A percentile compares a stretch with the other conserved stretches of the same genome.
Evolutionary conservation across 1,140 invertebrate genomes (phyloP).

Genomic region (Saccostrea echinata): DNA sequence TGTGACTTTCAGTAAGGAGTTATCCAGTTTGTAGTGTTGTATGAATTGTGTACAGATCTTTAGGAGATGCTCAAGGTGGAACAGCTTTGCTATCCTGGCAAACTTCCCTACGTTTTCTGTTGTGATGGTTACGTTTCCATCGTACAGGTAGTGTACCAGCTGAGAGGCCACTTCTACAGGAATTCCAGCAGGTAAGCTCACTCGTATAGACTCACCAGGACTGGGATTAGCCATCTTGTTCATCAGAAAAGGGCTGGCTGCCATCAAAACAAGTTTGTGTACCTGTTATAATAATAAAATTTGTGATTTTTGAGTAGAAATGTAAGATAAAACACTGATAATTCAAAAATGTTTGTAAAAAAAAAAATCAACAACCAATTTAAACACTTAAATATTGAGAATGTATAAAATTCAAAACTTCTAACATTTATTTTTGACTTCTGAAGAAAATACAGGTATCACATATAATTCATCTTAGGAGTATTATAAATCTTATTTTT

Average conservation of each 20-base stretch:
- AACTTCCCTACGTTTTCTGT: slow-evolving; percentile 64
- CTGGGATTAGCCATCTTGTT: slow-evolving; percentile 55
- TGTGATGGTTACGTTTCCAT: slow-evolving; percentile 61
- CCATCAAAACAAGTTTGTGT: slow-evolving; percentile 69
- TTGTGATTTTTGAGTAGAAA: too few species aligned
- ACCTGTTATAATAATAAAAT: slow-evolving; percentile 52
- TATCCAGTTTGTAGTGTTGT: slow-evolving; percentile 40
- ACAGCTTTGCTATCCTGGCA: slow-evolving; percentile 61
- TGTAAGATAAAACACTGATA: too few species aligned
- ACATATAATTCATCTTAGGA: too few species aligned
- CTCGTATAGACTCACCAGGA: slow-evolving; percentile 45
- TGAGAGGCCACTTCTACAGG: slow-evolving; percentile 55
- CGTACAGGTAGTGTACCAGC: slow-evolving; percentile 62
- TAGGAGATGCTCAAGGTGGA: slow-evolving; percentile 49
- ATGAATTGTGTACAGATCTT: slow-evolving; percentile 56
- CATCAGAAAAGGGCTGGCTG: slow-evolving; percentile 67
- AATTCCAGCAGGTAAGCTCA: slow-evolving; percentile 59
- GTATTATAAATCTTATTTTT: too few species aligned
- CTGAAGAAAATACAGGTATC: too few species aligned
- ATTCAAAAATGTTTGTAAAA: too few species aligned
- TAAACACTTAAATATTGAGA: too few species aligned
- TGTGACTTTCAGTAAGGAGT: slow-evolving; percentile 40
- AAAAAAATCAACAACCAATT: too few species aligned
- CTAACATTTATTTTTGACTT: too few species aligned
- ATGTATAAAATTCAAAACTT: too few species aligned